These are phyloP conservation scores for Ruditapes philippinarum DNA, from an alignment of 1,140 invertebrate genomes.

Conservation along the genomic window DNA sequence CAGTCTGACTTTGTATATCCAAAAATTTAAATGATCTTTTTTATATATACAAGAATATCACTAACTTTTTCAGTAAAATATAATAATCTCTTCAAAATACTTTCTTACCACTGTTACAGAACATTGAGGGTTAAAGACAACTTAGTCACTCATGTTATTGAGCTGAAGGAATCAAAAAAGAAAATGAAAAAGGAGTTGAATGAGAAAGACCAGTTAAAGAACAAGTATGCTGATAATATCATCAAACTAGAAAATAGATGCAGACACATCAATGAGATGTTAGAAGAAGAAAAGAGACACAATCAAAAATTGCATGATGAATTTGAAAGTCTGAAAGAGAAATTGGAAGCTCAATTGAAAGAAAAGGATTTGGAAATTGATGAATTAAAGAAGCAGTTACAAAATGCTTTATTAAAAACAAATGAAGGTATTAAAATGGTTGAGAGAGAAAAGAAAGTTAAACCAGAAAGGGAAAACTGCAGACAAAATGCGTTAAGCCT, in stretches of 20 bases:
- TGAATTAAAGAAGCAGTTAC: neutral
- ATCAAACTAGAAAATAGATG: constrained; percentile 44
- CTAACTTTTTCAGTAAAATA: too few species aligned
- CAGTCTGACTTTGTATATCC: too few species aligned
- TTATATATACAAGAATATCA: too few species aligned
- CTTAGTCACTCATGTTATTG: constrained; percentile 16
- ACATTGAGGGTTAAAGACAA: constrained; percentile 21
- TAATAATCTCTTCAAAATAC: too few species aligned
- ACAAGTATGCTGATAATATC: constrained; percentile 58
- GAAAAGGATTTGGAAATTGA: neutral
- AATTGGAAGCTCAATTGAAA: constrained; percentile 4
- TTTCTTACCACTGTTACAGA: too few species aligned
- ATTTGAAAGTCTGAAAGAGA: neutral
- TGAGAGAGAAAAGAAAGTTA: neutral
- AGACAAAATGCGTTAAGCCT: neutral
- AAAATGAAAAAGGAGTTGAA: constrained; percentile 39
- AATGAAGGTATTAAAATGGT: too few species aligned
- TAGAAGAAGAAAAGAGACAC: neutral
- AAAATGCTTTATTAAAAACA: neutral
- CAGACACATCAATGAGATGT: neutral
- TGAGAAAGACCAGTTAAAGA: neutral
- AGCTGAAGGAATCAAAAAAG: neutral
- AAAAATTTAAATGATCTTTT: too few species aligned
- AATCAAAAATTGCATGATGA: constrained; percentile 16
- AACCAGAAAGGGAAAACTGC: neutral